Evolutionary conservation across 2,888 invertebrate genomes (phyloP), one percentile per base, ranked within the genome.

Genomic region (Aphidoletes aphidimyza): DNA sequence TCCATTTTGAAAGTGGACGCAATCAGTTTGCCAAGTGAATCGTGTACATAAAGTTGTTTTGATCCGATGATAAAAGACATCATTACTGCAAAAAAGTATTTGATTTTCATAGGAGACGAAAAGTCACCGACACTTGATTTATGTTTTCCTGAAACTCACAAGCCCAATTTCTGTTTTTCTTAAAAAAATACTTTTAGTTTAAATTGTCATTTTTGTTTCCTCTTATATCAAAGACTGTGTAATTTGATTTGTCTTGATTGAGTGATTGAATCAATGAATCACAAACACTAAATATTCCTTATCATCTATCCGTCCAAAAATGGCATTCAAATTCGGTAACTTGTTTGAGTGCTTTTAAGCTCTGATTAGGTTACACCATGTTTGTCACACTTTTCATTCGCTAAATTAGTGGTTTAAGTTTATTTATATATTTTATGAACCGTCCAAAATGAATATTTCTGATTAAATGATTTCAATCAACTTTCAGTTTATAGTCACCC

Each of bases 401-500:
- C 42, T 17, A 1, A 69, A 69, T 30, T 54, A 54, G 54, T 11
- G 5, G 22, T 30, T n/a, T 69, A 69, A 69, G 69, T 69, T 69
- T 69, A 69, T 69, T 69, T 69, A 69, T 69, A 69, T 69, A 69
- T 69, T 69, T 69, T 30, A 69, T 30, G 14, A 30, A 34, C 8
- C 69, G 3, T 3, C 69, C 8, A 69, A 69, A 30, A 14, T 11
- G 0, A 14, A 47, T 39, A 47, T 47, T 11, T 47, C n/a, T 47
- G 47, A 47, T 19, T 14, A 19, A 39, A 39, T 39, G 6, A 39
- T 54, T 54, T n/a, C 3, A 22, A 54, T 22, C 22, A 8, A 26
- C 17, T n/a, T 69, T 69, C 69, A 69, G 69, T 69, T 69, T 69
- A 69, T 69, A 69, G 69, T 69, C 69, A 69, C 69, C 69, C 34